phyloP scores from a whole-genome alignment of 2,888 invertebrate species.

The Leptinotarsa rubiginosa region DNA sequence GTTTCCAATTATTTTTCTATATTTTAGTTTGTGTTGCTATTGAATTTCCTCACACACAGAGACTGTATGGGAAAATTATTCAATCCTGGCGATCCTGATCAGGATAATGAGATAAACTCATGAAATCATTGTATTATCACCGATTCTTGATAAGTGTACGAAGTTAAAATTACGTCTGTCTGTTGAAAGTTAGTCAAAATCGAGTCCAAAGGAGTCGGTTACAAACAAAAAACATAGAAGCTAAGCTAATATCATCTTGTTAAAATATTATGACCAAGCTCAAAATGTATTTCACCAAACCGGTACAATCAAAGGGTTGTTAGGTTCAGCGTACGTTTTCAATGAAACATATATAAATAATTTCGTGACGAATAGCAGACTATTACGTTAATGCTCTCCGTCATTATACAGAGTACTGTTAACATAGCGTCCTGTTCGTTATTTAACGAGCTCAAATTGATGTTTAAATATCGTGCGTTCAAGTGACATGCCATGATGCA shows the following conservation, averaged over 20 bases:
- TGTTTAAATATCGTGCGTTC: conserved; percentile 51
- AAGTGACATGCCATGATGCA: conserved; percentile 44
- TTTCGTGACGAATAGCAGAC: conserved; percentile 18
- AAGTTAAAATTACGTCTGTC: no score
- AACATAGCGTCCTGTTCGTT: conserved; percentile 41
- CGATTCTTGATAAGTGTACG: no score
- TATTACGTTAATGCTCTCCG: conserved; percentile 17
- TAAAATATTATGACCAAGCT: neutral
- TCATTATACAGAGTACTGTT: conserved; percentile 34
- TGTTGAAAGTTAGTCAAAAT: no score
- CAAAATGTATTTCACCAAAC: neutral
- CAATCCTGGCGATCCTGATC: no score
- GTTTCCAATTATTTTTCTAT: no score
- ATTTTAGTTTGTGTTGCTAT: no score
- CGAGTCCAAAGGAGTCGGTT: neutral
- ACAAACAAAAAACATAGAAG: no score
- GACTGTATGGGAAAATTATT: no score
- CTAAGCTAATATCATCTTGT: no score
- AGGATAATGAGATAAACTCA: no score
- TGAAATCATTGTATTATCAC: no score
- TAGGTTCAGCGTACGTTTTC: neutral
- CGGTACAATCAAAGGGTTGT: neutral
- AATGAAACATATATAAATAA: conserved; percentile 17
- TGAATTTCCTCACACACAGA: no score
- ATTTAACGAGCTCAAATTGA: conserved; percentile 50